Conservation (phyloP, 2,797 vertebrate genomes). For the Sebastes matsubarae region DNA sequence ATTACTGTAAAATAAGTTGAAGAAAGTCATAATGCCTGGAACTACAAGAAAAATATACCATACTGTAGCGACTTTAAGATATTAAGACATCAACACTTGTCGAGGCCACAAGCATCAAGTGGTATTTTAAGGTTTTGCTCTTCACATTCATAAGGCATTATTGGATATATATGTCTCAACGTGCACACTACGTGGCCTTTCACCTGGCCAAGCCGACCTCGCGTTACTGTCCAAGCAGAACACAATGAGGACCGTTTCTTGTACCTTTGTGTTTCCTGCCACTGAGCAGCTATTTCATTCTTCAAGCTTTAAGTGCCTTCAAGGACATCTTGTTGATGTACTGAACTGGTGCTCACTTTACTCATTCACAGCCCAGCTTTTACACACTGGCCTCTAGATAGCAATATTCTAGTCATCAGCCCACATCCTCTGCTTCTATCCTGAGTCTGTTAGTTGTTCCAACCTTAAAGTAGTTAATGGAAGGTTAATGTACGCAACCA, state of each 20-base stretch:
- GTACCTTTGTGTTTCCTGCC: not conserved
- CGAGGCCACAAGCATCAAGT: not conserved
- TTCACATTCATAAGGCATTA: not conserved
- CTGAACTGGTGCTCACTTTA: conserved; percentile 3
- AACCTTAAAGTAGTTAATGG: not conserved
- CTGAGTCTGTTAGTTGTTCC: not conserved
- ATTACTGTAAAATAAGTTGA: not conserved
- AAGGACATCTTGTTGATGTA: conserved; percentile 20
- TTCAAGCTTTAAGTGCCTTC: conserved; percentile 2
- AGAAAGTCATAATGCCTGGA: not conserved
- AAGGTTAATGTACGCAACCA: not conserved
- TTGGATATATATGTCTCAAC: not conserved
- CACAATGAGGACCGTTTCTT: not conserved
- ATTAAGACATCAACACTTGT: not conserved
- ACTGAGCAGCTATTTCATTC: conserved; percentile 16
- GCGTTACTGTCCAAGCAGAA: not conserved
- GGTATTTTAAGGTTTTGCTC: not conserved
- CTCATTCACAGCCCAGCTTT: not conserved
- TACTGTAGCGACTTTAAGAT: not conserved
- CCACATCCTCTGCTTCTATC: not conserved
- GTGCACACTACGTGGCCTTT: not conserved
- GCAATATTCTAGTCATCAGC: not conserved
- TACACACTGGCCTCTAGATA: not conserved
- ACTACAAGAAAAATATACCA: not conserved
- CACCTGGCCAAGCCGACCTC: not conserved